Evolutionary conservation across 2,113 vertebrate genomes (phyloP), one percentile per base, ranked within the genome.

Genomic region (Dicentrarchus labrax): DNA sequence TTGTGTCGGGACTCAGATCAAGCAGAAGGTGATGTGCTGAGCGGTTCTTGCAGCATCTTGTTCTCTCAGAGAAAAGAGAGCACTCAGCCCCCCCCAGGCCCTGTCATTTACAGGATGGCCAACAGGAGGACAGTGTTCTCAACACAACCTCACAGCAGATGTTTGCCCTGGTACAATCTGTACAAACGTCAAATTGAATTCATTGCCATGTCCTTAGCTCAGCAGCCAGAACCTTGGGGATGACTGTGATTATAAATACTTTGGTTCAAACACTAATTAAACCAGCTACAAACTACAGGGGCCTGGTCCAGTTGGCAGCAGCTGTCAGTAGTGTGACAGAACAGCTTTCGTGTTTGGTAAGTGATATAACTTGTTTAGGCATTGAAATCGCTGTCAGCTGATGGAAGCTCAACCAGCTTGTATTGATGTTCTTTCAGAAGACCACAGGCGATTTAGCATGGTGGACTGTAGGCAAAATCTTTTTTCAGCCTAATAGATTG

Each of bases 101-200:
- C 88, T 93, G 82, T 95, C 67, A 91, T 94, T 91, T 95, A 92
- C 93, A 93, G 86, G 91, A 89, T 89, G 89, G 89, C 87, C 79
- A 77, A 90, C 87, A 61, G 90, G 92, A 93, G 91, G 80, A 85
- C 86, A 84, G 66, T 78, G 65, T 92, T 95, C 93, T 90, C 85
- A n/a, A 76, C 84, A 45, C 84, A 87, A 82, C 94, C 92, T 92
- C 82, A 80, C 83, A 91, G 95, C 96, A 95, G 95, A 94, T 96
- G 94, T 96, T 94, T 94, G 88, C 93, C 94, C 85, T 51, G 65
- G 69, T 93, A 85, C 92, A 82, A 93, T 94, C 88, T 90, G 91
- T 86, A 90, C 90, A 91, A 85, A 93, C 47, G 89, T 95, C 89
- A 91, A 87, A 85, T 88, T 67, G 89, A 91, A 95, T 94, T 90